Evolutionary conservation across 2,797 vertebrate genomes (phyloP).

Genomic region (Mallotus villosus): DNA sequence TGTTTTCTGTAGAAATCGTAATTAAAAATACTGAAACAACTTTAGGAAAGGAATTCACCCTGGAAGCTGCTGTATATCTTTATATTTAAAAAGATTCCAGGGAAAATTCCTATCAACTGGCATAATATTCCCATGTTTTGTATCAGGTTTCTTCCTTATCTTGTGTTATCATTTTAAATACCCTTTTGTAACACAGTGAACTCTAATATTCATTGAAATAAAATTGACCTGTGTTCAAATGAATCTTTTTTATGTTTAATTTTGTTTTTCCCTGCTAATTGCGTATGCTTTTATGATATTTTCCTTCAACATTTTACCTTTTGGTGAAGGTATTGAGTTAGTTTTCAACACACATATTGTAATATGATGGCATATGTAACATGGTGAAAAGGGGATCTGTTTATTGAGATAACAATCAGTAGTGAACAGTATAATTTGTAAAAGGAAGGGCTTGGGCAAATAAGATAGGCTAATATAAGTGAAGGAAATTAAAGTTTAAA

Average conservation of each 20-base stretch:
- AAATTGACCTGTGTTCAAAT: slow-evolving; percentile 57
- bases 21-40: slow-evolving; percentile 41
- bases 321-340: no score
- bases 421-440: no score
- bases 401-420: no score
- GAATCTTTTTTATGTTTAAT: background rate
- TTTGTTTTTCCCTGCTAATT: background rate
- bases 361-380: no score
- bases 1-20: slow-evolving; percentile 67
- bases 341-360: no score
- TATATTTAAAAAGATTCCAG: slow-evolving; percentile 72
- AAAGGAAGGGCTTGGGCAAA: no score
- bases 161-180: slow-evolving; percentile 62
- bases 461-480: no score
- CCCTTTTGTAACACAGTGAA: slow-evolving; percentile 78
- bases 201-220: slow-evolving; percentile 72
- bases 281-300: background rate
- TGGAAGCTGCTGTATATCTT: slow-evolving; percentile 76
- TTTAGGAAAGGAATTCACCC: slow-evolving; percentile 59
- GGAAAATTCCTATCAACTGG: slow-evolving; percentile 57
- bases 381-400: no score
- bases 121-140: slow-evolving; percentile 51
- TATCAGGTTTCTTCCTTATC: slow-evolving; percentile 48
- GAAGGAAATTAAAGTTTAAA: no score
- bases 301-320: background rate